A percentile compares a stretch with the other conserved stretches of the same genome.
Conservation (phyloP, 1,140 invertebrate genomes). For the Vanessa tameamea region DNA sequence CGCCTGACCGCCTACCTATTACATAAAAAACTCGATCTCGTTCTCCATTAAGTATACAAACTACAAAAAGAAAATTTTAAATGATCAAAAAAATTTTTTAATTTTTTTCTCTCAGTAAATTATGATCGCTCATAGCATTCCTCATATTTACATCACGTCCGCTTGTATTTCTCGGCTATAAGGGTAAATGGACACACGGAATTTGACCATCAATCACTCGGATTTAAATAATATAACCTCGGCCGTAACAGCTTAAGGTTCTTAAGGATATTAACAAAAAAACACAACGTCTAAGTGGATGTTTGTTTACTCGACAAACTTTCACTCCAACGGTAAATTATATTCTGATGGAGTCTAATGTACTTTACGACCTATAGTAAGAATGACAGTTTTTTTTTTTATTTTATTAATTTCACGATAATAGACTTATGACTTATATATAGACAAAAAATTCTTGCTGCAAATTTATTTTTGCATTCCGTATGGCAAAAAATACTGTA, state of each 20-base stretch:
- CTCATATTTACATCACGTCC: constrained; percentile 1
- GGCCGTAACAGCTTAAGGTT: constrained; percentile 38
- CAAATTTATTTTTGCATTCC: too few relatives aligned
- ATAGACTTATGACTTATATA: too few relatives aligned
- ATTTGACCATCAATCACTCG: constrained; percentile 56
- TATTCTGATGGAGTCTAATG: neutral
- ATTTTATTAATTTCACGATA: too few relatives aligned
- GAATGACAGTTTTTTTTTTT: neutral
- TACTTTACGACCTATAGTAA: neutral
- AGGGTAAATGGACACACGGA: constrained; percentile 47
- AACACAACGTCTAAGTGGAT: constrained; percentile 18
- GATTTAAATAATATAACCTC: constrained; percentile 28
- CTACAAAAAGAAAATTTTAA: too few relatives aligned
- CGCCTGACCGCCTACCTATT: too few relatives aligned
- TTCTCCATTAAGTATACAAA: too few relatives aligned
- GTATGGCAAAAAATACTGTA: too few relatives aligned
- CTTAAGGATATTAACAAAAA: constrained; percentile 48
- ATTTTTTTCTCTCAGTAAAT: neutral
- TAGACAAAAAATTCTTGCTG: too few relatives aligned
- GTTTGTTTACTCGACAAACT: constrained; percentile 11
- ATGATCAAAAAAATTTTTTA: too few relatives aligned
- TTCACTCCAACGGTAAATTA: neutral
- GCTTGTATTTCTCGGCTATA: neutral
- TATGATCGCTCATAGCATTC: neutral
- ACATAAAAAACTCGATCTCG: too few relatives aligned